Base-by-base conservation (phyloP, 92 coral and sea anemone genomes). In the Palythoa caribaeorum region DNA sequence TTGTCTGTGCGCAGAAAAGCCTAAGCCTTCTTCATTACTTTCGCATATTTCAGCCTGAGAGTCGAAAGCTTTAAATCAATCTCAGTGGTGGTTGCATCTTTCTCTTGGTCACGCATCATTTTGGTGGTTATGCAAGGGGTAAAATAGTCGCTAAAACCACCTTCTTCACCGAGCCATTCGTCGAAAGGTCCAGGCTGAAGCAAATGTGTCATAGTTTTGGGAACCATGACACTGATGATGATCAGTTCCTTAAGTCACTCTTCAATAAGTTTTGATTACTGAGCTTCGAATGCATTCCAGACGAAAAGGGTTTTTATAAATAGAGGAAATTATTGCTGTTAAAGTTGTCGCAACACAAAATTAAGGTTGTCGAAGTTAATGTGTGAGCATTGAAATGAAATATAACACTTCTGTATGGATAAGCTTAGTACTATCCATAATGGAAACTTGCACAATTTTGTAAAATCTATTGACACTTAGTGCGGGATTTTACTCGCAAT, bases 151-250 rank as follows among this genome's bases (percentile, higher is more conserved):
- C 90, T 85, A 71, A 89, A 92, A 5, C 90, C 91, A 75, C 88
- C 80, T 92, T 89, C 76, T 92, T 92, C n/a, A 85, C 85, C 36
- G 94, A 78, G 36, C 76, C 94, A 75, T 85, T 92, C 53, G 92
- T 92, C 80, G 92, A 89, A 65, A 92, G 92, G 76, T 89, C 88
- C 53, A 89, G 92, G 94, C 71, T 92, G 92, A 75, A 92, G 90
- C 81, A 89, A 89, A 48, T 92, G 92, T 65, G 89, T 84, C 94
- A 88, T 92, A 90, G 84, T 92, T 85, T n/a, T n/a, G n/a, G n/a
- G n/a, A n/a, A n/a, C n/a, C n/a, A n/a, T n/a, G n/a, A n/a, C n/a
- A n/a, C n/a, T 85, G 88, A 68, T 89, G 77, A 92, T 76, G 66
- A 80, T 85, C 59, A 85, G 89, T 63, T 88, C 87, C 70, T 86